Conservation (phyloP, 2,888 invertebrate genomes). For the Dichetophora obliterata region DNA sequence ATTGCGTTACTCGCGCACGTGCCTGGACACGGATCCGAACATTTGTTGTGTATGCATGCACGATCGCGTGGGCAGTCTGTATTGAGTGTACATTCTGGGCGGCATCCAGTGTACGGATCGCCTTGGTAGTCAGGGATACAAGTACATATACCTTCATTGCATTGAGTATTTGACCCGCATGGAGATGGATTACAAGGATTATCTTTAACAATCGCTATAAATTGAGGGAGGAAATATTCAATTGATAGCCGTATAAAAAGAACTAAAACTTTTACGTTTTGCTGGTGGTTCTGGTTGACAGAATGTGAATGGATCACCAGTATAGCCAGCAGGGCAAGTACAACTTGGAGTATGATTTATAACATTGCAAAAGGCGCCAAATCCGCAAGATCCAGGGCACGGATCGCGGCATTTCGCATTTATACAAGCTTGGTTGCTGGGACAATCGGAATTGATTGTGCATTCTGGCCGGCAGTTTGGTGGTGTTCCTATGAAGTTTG, state of each 20-base stretch:
- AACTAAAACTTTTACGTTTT: slow-evolving; percentile 57
- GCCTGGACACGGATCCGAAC: slow-evolving; percentile 82
- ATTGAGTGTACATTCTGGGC: slow-evolving; percentile 85
- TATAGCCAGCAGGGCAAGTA: slow-evolving; percentile 74
- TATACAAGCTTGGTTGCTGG: slow-evolving; percentile 79
- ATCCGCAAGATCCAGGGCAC: slow-evolving; percentile 80
- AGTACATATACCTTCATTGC: slow-evolving; percentile 66
- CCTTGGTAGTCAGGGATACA: slow-evolving; percentile 77
- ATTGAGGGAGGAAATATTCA: not conserved
- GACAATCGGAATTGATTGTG: slow-evolving; percentile 79
- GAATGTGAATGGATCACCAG: slow-evolving; percentile 83
- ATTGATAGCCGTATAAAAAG: not conserved
- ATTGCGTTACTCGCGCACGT: slow-evolving; percentile 83
- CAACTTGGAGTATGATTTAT: slow-evolving; percentile 80
- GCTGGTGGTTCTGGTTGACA: slow-evolving; percentile 74
- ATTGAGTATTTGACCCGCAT: slow-evolving; percentile 82
- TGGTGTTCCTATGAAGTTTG: slow-evolving; percentile 76
- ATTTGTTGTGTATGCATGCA: slow-evolving; percentile 81
- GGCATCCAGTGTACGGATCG: slow-evolving; percentile 82
- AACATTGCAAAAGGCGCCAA: slow-evolving; percentile 76
- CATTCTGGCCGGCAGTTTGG: slow-evolving; percentile 82
- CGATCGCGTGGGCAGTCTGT: slow-evolving; percentile 79
- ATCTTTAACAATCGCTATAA: slow-evolving; percentile 59
- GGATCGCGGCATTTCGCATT: slow-evolving; percentile 80
- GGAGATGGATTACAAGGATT: slow-evolving; percentile 82